Conservation (phyloP, 2,797 vertebrate species). For the Ataeniobius toweri region DNA sequence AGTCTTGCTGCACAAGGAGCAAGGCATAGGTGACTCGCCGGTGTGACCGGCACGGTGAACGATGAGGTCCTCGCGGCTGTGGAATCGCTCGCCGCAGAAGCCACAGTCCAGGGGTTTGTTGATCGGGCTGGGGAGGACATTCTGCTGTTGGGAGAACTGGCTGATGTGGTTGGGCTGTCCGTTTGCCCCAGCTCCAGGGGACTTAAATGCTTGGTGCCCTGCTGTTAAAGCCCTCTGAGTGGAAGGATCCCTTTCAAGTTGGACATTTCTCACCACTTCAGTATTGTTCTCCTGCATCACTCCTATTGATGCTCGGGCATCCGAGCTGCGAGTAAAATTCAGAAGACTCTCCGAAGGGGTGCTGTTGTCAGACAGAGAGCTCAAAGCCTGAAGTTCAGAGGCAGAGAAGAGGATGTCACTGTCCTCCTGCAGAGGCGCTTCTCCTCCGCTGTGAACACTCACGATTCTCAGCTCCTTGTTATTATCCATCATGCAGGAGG, state of each 20-base stretch:
- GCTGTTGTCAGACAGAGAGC: constrained; percentile 59
- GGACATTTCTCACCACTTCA: constrained; percentile 39
- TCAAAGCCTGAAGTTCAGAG: constrained; percentile 66
- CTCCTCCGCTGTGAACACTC: constrained; percentile 64
- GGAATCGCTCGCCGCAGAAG: constrained; percentile 66
- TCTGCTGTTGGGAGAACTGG: constrained; percentile 59
- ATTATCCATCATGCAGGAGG: constrained; percentile 33
- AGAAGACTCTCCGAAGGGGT: constrained; percentile 47
- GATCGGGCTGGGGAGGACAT: constrained; percentile 5
- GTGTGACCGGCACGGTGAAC: constrained; percentile 69
- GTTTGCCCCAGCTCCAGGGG: constrained; percentile 17
- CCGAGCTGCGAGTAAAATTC: constrained; percentile 24
- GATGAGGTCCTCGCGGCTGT: constrained; percentile 64
- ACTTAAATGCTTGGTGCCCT: constrained; percentile 35
- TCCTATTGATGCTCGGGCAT: constrained; percentile 31
- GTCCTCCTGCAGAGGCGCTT: constrained; percentile 61
- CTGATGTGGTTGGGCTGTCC: constrained; percentile 47
- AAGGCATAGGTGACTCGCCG: constrained; percentile 61
- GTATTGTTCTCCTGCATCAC: constrained; percentile 40
- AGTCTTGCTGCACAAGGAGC: constrained; percentile 65
- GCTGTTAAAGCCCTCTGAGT: constrained; percentile 35
- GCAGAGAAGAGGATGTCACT: constrained; percentile 57
- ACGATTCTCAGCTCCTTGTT: constrained; percentile 59
- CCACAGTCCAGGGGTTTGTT: constrained; percentile 67
- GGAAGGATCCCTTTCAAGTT: constrained; percentile 48